Percentiles rank a stretch among this genome's conserved stretches.
These are phyloP conservation scores for Gracilinanus agilis DNA, from an alignment of 2,113 vertebrate genomes.

Conservation along the genomic window DNA sequence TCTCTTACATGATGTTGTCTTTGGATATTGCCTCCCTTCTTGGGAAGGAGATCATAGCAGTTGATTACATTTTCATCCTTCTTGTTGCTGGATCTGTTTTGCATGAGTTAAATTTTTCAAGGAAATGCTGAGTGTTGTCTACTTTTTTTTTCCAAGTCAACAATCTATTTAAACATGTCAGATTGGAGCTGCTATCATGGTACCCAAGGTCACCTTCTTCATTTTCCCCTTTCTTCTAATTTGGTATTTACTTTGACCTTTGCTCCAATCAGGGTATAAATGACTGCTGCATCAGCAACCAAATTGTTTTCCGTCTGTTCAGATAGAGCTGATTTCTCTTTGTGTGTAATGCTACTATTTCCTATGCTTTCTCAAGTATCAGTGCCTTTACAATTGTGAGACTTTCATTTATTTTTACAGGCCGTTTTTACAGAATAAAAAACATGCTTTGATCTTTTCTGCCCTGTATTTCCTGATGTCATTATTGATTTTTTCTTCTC, in stretches of 20 bases:
- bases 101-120: not conserved
- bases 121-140: not conserved
- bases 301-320: not conserved
- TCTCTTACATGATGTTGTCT: not conserved
- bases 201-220: not conserved
- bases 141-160: not conserved
- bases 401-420: not conserved
- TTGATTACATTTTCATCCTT: not conserved
- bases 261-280: not conserved
- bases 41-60: not conserved
- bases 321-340: not conserved
- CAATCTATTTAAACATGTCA: not conserved
- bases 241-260: not conserved
- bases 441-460: not conserved
- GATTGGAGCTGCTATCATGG: not conserved
- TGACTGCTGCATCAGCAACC: not conserved
- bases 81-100: not conserved
- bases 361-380: not conserved
- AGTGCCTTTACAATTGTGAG: not conserved
- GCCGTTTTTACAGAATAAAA: not conserved
- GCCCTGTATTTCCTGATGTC: not conserved
- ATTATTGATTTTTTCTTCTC: not conserved
- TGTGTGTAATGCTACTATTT: not conserved
- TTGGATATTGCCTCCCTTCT: not conserved
- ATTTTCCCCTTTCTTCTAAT: not conserved